Evolutionary conservation across 2,888 invertebrate species (phyloP).

Genomic region (Mechanitis mazaeus): DNA sequence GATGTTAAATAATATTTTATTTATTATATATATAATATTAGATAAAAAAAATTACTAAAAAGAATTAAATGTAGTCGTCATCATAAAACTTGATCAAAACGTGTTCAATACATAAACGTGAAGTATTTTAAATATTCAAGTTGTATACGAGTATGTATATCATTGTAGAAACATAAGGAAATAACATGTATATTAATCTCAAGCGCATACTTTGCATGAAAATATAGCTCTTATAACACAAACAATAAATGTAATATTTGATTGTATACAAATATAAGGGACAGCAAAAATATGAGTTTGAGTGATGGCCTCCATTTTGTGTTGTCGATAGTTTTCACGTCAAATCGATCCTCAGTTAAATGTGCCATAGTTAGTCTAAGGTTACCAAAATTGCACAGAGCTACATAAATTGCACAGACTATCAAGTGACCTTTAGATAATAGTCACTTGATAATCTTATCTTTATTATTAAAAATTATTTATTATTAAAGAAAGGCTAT

Average conservation of each 20-base stretch:
- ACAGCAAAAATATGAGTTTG: background rate
- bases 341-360: constrained; percentile 4
- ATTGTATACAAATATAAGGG: background rate
- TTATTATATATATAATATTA: too few relatives aligned
- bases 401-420: background rate
- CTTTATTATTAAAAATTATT: constrained; percentile 3
- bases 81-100: background rate
- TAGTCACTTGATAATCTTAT: background rate
- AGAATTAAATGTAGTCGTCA: background rate
- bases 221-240: background rate
- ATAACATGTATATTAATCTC: background rate
- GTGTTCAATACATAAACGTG: constrained; percentile 1
- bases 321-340: constrained; percentile 11
- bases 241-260: background rate
- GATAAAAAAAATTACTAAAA: too few relatives aligned
- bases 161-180: background rate
- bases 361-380: background rate
- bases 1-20: too few relatives aligned
- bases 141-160: background rate
- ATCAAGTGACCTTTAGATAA: background rate
- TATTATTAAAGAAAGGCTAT: constrained; percentile 12
- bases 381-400: background rate
- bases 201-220: background rate
- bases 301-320: constrained; percentile 7
- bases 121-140: constrained; percentile 2